Evolutionary conservation across 2,797 vertebrate genomes (phyloP).

Genomic region (Acropternis orthonyx): DNA sequence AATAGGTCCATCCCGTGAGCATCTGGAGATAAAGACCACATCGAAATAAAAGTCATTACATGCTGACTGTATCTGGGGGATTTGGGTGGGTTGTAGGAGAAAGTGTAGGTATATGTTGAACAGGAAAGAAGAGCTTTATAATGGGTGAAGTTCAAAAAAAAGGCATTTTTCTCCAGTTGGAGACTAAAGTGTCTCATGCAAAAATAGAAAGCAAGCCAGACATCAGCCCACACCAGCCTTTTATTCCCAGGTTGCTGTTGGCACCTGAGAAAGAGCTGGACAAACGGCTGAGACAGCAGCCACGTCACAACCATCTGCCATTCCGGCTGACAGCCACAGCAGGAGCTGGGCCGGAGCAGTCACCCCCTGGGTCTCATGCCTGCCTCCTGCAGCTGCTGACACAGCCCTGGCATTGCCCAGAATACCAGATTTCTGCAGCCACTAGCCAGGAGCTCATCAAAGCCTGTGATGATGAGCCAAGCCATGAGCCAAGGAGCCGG

Average conservation of each 20-base stretch:
- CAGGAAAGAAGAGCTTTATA: neutral
- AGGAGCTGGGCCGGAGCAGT: neutral
- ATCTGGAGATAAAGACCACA: constrained; percentile 74
- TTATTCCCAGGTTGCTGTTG: neutral
- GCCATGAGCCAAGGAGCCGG: fast-evolving
- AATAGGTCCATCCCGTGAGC: constrained; percentile 93
- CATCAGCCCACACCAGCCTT: neutral
- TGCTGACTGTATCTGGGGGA: neutral
- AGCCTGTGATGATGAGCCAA: neutral
- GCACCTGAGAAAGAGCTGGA: neutral
- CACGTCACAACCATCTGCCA: neutral
- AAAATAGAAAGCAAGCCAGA: neutral
- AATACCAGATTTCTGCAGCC: neutral
- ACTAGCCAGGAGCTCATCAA: neutral
- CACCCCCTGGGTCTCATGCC: fast-evolving
- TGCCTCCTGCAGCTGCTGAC: neutral
- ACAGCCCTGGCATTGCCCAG: neutral
- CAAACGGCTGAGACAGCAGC: neutral
- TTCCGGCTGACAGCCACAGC: fast-evolving
- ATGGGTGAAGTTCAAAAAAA: neutral
- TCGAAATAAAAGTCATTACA: neutral
- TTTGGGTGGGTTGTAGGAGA: neutral
- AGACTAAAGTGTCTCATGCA: neutral
- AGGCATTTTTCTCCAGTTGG: neutral
- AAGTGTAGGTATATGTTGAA: neutral